Conservation (phyloP, 2,888 invertebrate species). For the Chesias legatella region DNA sequence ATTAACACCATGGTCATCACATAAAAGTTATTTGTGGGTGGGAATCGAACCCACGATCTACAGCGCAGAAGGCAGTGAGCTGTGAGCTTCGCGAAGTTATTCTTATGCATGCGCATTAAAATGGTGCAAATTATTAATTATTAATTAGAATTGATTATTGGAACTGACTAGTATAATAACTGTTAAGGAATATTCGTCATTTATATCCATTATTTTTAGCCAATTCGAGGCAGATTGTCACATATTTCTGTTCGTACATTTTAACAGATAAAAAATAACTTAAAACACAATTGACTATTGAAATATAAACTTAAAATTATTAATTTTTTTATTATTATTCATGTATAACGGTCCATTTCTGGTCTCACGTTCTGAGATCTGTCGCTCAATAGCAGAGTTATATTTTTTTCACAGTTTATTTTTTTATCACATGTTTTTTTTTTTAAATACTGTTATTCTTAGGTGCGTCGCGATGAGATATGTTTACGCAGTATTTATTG, state of each 20-base stretch:
- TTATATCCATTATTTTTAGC: too few species aligned
- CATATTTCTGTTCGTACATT: conserved; percentile 6
- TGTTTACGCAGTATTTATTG: conserved; percentile 31
- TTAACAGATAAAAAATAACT: conserved; percentile 10
- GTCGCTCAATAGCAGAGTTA: conserved; percentile 71
- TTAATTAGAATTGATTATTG: too few species aligned
- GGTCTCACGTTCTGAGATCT: conserved; percentile 73
- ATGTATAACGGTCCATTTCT: conserved; percentile 56
- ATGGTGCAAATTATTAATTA: too few species aligned
- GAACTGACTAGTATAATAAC: too few species aligned
- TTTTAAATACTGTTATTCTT: conserved; percentile 50
- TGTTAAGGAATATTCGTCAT: too few species aligned
- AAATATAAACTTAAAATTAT: conserved; percentile 34
- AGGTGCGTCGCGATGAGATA: conserved; percentile 45
- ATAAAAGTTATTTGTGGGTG: too few species aligned
- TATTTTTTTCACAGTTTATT: conserved; percentile 67
- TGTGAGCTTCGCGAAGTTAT: too few species aligned
- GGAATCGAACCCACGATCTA: too few species aligned
- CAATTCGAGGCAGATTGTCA: too few species aligned
- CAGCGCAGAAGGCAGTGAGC: too few species aligned
- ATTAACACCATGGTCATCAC: too few species aligned
- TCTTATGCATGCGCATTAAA: too few species aligned
- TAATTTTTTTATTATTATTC: conserved; percentile 36
- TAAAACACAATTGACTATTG: conserved; percentile 46
- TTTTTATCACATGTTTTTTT: conserved; percentile 70